phyloP scores from a whole-genome alignment of 1,140 invertebrate species.

The Maniola jurtina region DNA sequence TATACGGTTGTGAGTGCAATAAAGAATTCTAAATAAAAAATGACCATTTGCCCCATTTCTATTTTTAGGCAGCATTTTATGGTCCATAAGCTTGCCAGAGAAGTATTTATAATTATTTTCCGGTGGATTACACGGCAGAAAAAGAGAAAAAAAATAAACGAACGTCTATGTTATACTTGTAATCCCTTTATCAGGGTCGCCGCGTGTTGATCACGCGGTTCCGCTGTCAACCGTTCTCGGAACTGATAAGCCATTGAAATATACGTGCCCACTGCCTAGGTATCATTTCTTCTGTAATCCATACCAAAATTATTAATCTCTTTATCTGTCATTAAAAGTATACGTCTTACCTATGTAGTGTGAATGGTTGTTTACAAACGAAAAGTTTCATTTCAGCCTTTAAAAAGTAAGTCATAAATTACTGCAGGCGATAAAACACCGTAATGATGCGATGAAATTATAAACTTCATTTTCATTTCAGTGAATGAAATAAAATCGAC shows the following conservation, averaged over 20 bases:
- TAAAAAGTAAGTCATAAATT: conserved; percentile 6
- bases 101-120: no score
- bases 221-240: conserved; percentile 25
- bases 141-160: conserved; percentile 3
- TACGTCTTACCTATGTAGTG: background rate
- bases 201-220: conserved; percentile 39
- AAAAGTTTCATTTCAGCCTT: background rate
- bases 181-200: conserved; percentile 54
- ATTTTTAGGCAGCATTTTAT: no score
- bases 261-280: background rate
- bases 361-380: background rate
- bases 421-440: conserved; percentile 18
- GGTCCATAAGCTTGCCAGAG: no score
- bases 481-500: background rate
- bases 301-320: background rate
- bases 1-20: no score
- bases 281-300: background rate
- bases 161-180: conserved; percentile 27
- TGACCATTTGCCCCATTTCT: no score
- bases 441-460: conserved; percentile 22
- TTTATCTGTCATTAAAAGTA: no score
- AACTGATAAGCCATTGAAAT: conserved; percentile 34
- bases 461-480: conserved; percentile 14
- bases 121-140: no score
- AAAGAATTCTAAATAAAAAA: no score